A percentile compares a stretch with the other conserved stretches of the same genome.
phyloP scores from a whole-genome alignment of 1,140 invertebrate genomes.

The Hydropsyche tenuis region DNA sequence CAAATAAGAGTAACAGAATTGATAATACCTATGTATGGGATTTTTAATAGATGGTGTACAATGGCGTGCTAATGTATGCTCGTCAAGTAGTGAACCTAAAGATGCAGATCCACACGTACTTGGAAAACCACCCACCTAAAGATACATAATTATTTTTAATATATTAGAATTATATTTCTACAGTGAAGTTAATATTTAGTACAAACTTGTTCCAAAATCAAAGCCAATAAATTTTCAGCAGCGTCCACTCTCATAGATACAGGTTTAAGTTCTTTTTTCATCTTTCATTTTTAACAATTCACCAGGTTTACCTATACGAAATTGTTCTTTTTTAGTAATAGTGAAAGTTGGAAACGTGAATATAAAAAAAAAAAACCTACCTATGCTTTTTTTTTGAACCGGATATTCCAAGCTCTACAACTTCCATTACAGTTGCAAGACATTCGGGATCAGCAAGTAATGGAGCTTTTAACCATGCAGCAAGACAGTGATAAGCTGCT shows the following conservation, averaged over 20 bases:
- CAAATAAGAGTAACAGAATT: background rate
- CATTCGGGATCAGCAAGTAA: slow-evolving; percentile 91
- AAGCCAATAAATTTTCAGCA: slow-evolving; percentile 89
- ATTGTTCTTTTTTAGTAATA: slow-evolving; percentile 7
- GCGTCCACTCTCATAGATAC: slow-evolving; percentile 96
- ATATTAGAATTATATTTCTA: slow-evolving; percentile 7
- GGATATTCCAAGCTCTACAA: slow-evolving; percentile 96
- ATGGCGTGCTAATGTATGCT: slow-evolving; percentile 82
- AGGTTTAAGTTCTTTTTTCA: slow-evolving; percentile 94
- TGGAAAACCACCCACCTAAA: slow-evolving; percentile 80
- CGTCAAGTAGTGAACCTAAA: slow-evolving; percentile 85
- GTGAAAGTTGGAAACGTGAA: background rate
- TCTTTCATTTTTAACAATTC: slow-evolving; percentile 92
- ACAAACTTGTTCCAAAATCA: slow-evolving; percentile 87
- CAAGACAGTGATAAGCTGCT: slow-evolving; percentile 90
- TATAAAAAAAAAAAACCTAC: slow-evolving; percentile 52
- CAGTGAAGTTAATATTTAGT: background rate
- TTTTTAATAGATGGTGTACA: slow-evolving; percentile 68
- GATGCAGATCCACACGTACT: slow-evolving; percentile 84
- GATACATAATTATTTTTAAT: slow-evolving; percentile 21
- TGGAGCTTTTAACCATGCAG: slow-evolving; percentile 78
- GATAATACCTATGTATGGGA: slow-evolving; percentile 38
- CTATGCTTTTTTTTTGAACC: slow-evolving; percentile 89
- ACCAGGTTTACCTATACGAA: slow-evolving; percentile 73
- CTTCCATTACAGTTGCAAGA: slow-evolving; percentile 90